Conservation (phyloP, 2,113 vertebrate species). For the Toxostoma redivivum region DNA sequence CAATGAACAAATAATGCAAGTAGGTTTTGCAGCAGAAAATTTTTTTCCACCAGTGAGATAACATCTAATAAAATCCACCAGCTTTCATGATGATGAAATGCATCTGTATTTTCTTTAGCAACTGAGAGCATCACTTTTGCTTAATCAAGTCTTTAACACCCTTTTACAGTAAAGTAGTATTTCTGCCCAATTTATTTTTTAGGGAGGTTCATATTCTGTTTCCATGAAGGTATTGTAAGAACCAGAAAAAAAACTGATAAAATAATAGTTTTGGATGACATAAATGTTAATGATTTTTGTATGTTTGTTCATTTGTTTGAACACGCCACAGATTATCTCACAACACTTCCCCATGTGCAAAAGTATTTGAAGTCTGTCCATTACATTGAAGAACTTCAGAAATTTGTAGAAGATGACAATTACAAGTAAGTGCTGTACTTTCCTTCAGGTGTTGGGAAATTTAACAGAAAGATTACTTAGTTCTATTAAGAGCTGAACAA, state of each 20-base stretch:
- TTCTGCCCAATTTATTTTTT: neutral
- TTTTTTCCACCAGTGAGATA: neutral
- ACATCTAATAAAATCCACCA: neutral
- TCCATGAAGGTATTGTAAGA: neutral
- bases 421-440: slow-evolving; percentile 84
- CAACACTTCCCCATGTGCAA: slow-evolving; percentile 88
- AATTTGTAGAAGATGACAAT: slow-evolving; percentile 96
- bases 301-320: neutral
- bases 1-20: neutral
- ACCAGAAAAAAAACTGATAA: neutral
- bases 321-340: slow-evolving; percentile 80
- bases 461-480: neutral
- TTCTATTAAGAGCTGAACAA: neutral
- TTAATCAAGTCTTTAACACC: neutral
- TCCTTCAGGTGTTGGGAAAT: neutral
- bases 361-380: slow-evolving; percentile 93
- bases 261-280: neutral
- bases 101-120: neutral
- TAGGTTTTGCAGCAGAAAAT: neutral
- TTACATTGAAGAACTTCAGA: slow-evolving; percentile 96
- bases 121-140: neutral
- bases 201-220: neutral
- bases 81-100: neutral
- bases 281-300: neutral
- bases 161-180: neutral